phyloP scores from a whole-genome alignment of 1,140 invertebrate species.

The Lepeophtheirus salmonis region DNA sequence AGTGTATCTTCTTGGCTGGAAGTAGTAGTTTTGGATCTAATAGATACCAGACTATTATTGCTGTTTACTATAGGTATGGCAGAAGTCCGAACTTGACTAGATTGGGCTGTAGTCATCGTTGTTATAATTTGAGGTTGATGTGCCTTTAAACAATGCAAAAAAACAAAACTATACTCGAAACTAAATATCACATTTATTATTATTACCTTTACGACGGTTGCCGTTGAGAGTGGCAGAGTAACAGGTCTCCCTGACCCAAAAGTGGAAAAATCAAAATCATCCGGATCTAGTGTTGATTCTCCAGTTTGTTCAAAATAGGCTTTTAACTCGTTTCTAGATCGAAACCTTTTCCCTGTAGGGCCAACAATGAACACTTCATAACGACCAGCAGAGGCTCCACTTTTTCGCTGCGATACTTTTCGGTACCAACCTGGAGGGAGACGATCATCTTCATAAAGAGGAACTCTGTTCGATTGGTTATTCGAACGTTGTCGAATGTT shows the following conservation, averaged over 20 bases:
- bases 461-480: conserved; percentile 9
- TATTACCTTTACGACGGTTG: neutral
- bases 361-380: conserved; percentile 18
- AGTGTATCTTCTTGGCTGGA: too few species aligned
- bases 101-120: neutral
- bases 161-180: neutral
- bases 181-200: neutral
- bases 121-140: too few species aligned
- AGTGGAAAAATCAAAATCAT: conserved; percentile 18
- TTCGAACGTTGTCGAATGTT: neutral
- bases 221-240: too few species aligned
- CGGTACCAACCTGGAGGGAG: conserved; percentile 14
- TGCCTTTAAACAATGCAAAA: too few species aligned
- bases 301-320: conserved; percentile 18
- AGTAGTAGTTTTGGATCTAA: neutral
- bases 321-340: conserved; percentile 17
- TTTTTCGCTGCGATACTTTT: conserved; percentile 17
- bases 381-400: conserved; percentile 13
- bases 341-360: conserved; percentile 16
- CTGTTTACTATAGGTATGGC: neutral
- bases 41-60: neutral
- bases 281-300: conserved; percentile 8
- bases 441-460: conserved; percentile 15
- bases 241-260: conserved; percentile 10
- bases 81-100: neutral